Base-by-base conservation (phyloP, 1,140 invertebrate genomes). In the Trichomalopsis sarcophagae region DNA sequence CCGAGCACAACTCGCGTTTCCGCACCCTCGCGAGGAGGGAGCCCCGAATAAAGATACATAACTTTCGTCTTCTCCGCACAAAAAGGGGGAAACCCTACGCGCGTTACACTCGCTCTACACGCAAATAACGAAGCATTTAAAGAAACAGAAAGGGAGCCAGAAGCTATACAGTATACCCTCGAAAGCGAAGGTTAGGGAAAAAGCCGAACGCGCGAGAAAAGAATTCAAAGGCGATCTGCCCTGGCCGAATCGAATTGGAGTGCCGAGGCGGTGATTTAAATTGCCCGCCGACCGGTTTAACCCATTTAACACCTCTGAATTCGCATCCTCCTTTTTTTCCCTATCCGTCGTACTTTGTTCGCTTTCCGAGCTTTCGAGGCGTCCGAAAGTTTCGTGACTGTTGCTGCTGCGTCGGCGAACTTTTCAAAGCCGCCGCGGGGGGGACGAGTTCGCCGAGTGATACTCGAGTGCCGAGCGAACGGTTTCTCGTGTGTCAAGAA, bases 221-320 rank as follows among this genome's bases (percentile, higher is more conserved):
- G 55, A 69, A 71, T 78, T 71, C 69, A 75, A 82, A 75, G 55
- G 71, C 81, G 81, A 75, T 77, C 73, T 21, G 55, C 36, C 47
- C 30, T 11, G 68, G 14, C 11, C 23, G 83, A 81, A 87, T 86
- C 83, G 83, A 87, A 89, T 89, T 84, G 85, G 55, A 82, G 84
- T 80, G 84, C 81, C 55, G 87, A 86, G 88, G 82, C 83, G 82
- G 76, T 87, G 88, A 90, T 90, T 89, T 89, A 89, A 90, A 89
- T 90, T 90, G 89, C 84, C 84, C 87, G 85, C 62, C 85, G 88
- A n/a, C 82, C 86, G 86, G 84, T 90, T 89, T 90, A 90, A 89
- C 88, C 87, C 84, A 89, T 89, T 89, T 89, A 88, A 87, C 82
- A 89, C 75, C 80, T 47, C 36, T 50, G 50, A 62, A 62, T 62